A percentile compares a stretch with the other conserved stretches of the same genome.
phyloP scores from a whole-genome alignment of 2,797 vertebrate species.

The Tadarida brasiliensis region DNA sequence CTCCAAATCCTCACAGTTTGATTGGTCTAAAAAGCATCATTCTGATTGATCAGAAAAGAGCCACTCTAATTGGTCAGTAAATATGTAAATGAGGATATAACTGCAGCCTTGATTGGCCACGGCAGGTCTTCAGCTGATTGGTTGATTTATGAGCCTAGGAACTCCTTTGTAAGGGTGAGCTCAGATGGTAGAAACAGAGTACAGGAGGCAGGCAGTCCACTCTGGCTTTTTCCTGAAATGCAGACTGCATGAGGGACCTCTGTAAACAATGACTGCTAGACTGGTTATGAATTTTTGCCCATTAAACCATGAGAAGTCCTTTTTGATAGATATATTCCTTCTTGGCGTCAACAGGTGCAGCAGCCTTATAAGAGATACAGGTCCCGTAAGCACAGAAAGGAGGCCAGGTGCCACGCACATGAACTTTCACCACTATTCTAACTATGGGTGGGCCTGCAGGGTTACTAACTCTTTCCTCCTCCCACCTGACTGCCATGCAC shows the following conservation, averaged over 20 bases:
- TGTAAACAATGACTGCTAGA: background rate
- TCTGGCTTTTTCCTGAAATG: background rate
- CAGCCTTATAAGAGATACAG: background rate
- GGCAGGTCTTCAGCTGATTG: background rate
- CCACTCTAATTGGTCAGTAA: background rate
- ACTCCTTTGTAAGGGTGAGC: background rate
- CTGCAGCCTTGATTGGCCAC: background rate
- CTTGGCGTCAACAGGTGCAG: background rate
- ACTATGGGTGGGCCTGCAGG: background rate
- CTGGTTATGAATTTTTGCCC: background rate
- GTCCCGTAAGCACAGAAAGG: background rate
- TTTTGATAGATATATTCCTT: background rate
- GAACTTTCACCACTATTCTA: background rate
- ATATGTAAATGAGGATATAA: background rate
- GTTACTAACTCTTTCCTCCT: background rate
- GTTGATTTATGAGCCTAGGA: background rate
- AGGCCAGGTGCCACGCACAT: rapidly evolving
- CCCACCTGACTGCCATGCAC: too few relatives aligned
- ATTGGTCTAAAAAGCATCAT: background rate
- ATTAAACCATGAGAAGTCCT: background rate
- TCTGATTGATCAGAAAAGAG: background rate
- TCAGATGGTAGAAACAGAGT: background rate
- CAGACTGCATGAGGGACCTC: background rate
- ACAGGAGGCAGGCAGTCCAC: background rate
- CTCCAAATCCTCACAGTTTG: background rate